Percentiles rank a stretch among this genome's conserved stretches.
Evolutionary conservation across 2,113 vertebrate species (phyloP).

Genomic region (Reinhardtius hippoglossoides): DNA sequence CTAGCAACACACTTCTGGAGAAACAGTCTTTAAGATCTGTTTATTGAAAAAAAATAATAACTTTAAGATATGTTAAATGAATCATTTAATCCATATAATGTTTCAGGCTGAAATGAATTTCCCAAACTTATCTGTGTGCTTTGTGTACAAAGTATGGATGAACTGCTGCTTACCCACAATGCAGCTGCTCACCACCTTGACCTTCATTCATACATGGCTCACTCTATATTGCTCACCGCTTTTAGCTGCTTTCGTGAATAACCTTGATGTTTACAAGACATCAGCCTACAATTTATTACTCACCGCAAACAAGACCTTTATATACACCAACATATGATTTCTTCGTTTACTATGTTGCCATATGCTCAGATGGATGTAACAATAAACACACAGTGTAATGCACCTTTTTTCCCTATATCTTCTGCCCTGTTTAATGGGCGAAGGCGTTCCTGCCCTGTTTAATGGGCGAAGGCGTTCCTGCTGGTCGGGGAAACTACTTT

Average conservation of each 20-base stretch:
- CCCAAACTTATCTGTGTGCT: not conserved
- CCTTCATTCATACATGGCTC: not conserved
- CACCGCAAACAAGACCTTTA: not conserved
- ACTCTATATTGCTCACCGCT: not conserved
- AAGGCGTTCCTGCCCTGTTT: no score
- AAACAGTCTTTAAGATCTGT: not conserved
- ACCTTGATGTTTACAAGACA: not conserved
- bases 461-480: not conserved
- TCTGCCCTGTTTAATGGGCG: not conserved
- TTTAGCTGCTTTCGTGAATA: not conserved
- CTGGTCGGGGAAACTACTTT: not conserved
- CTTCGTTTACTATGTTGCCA: not conserved
- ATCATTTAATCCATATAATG: no score
- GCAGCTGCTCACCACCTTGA: not conserved
- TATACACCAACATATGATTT: not conserved
- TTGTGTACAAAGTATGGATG: not conserved
- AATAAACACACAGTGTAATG: not conserved
- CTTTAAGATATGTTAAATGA: no score
- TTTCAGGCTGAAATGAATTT: not conserved
- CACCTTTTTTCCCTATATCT: not conserved
- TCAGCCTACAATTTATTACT: not conserved
- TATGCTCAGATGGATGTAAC: not conserved
- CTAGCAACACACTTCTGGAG: not conserved
- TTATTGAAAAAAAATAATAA: not conserved
- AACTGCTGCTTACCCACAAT: not conserved